These are phyloP conservation scores for Mormyrops boulengeri DNA, from an alignment of 2,797 vertebrate species.

Conservation along the genomic window DNA sequence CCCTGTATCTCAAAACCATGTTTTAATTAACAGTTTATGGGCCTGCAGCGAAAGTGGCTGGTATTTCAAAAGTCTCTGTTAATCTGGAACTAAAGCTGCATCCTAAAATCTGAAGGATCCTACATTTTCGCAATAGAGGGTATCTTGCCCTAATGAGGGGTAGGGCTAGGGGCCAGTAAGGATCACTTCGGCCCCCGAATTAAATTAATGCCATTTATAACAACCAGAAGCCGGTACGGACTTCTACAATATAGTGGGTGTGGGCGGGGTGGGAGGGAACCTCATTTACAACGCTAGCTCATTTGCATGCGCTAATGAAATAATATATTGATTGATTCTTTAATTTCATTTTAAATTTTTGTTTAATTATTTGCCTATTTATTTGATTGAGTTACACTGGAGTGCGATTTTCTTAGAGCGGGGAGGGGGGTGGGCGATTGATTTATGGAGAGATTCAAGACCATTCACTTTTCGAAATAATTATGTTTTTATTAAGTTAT, in stretches of 20 bases:
- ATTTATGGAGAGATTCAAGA: conserved; percentile 81
- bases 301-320: conserved; percentile 87
- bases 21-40: neutral
- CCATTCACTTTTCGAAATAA: conserved; percentile 82
- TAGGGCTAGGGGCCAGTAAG: neutral
- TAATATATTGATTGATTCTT: conserved; percentile 67
- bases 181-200: neutral
- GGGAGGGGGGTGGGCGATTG: conserved; percentile 66
- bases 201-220: conserved; percentile 11
- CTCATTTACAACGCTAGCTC: conserved; percentile 40
- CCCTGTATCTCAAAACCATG: neutral
- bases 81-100: neutral
- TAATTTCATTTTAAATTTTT: conserved; percentile 50
- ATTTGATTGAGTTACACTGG: conserved; percentile 91
- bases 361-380: conserved; percentile 48
- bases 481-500: conserved; percentile 65
- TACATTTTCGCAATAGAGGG: neutral
- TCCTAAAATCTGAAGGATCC: neutral
- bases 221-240: conserved; percentile 28
- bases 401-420: conserved; percentile 79
- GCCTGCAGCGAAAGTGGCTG: neutral
- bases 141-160: neutral
- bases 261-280: conserved; percentile 49
- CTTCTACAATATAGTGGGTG: neutral
- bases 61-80: neutral